Conservation (phyloP, 1,140 invertebrate genomes). For the Prorops nasuta region DNA sequence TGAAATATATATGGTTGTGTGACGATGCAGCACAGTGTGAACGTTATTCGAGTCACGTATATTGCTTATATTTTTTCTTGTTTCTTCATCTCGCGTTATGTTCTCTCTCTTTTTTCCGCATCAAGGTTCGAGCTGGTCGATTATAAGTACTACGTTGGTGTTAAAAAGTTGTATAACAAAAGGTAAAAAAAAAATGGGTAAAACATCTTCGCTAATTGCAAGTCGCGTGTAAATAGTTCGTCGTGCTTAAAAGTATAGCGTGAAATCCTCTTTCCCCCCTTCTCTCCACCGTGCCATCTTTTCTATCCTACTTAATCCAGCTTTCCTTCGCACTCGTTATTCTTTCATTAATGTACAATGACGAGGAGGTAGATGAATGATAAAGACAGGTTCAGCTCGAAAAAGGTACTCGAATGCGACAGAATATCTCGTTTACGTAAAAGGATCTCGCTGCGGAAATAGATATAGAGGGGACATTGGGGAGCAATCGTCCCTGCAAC, state of each 20-base stretch:
- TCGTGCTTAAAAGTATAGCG: background rate
- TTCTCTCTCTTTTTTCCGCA: background rate
- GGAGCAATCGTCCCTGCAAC: no score
- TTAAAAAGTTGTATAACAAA: background rate
- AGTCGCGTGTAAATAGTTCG: background rate
- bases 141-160: background rate
- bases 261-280: background rate
- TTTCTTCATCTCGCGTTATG: slow-evolving; percentile 1
- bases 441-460: slow-evolving; percentile 11
- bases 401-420: background rate
- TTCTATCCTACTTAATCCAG: background rate
- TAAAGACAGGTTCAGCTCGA: slow-evolving; percentile 2
- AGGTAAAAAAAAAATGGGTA: background rate
- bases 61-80: slow-evolving; percentile 24
- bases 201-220: background rate
- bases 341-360: slow-evolving; percentile 13
- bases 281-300: background rate
- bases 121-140: background rate
- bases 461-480: background rate
- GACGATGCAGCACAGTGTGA: slow-evolving; percentile 26
- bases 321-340: no score
- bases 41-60: slow-evolving; percentile 13
- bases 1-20: slow-evolving; percentile 9
- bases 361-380: slow-evolving; percentile 6
- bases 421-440: slow-evolving; percentile 4